phyloP scores from a whole-genome alignment of 2,888 invertebrate species.

The Drosophila greeni region DNA sequence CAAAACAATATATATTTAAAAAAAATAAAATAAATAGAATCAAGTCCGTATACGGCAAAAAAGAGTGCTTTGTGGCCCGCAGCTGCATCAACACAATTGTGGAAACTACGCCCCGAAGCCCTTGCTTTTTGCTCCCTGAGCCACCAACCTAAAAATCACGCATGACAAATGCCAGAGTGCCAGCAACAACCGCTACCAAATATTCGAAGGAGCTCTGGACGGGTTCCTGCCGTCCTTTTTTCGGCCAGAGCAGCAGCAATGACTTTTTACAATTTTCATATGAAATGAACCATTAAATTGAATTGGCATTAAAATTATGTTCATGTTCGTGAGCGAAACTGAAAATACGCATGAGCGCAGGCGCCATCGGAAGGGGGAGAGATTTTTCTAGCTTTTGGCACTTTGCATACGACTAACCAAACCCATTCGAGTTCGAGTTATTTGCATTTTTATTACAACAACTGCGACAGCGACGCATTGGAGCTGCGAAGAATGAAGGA shows the following conservation, averaged over 20 bases:
- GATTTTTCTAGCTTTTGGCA: conserved; percentile 63
- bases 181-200: conserved; percentile 37
- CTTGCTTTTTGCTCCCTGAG: conserved; percentile 29
- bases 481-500: conserved; percentile 34
- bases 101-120: conserved; percentile 18
- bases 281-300: conserved; percentile 74
- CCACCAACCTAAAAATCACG: conserved; percentile 56
- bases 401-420: conserved; percentile 62
- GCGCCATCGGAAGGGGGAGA: conserved; percentile 1
- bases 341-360: conserved; percentile 23
- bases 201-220: conserved; percentile 23
- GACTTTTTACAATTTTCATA: conserved; percentile 74
- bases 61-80: conserved; percentile 56
- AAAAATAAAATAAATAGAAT: conserved; percentile 28
- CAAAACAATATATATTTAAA: conserved; percentile 18
- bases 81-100: conserved; percentile 67
- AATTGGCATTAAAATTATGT: conserved; percentile 74
- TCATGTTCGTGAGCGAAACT: conserved; percentile 42
- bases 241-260: conserved; percentile 64
- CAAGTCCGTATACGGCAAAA: conserved; percentile 21
- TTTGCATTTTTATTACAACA: conserved; percentile 73
- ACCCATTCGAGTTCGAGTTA: conserved; percentile 63
- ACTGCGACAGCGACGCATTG: conserved; percentile 48
- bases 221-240: conserved; percentile 42
- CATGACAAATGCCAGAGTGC: conserved; percentile 70